phyloP scores from a whole-genome alignment of 1,140 invertebrate genomes.

The Cydia strobilella region DNA sequence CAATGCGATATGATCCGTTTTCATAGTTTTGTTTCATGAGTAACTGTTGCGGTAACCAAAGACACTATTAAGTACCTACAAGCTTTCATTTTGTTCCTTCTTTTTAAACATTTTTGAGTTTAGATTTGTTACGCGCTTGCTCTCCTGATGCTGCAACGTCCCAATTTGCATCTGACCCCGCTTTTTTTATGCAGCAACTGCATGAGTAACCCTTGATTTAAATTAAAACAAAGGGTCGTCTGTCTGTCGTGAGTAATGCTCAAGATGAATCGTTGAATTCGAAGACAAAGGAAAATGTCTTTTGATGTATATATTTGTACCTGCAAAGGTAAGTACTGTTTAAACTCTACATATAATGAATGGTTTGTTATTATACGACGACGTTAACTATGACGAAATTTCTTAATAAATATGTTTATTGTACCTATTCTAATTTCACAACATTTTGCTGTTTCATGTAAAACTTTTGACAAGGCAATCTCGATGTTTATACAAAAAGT shows the following conservation, averaged over 20 bases:
- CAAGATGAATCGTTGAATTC: conserved; percentile 27
- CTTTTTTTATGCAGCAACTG: conserved; percentile 20
- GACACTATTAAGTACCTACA: no score
- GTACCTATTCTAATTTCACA: background rate
- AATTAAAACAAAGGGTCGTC: conserved; percentile 32
- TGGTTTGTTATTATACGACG: background rate
- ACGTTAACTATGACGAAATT: background rate
- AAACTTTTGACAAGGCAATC: background rate
- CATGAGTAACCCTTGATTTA: conserved; percentile 31
- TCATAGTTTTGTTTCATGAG: no score
- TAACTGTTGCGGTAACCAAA: no score
- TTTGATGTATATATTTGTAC: background rate
- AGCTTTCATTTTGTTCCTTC: no score
- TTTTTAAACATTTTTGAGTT: background rate
- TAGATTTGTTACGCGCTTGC: background rate
- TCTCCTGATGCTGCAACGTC: background rate
- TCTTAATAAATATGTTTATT: background rate
- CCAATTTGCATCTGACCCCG: conserved; percentile 27
- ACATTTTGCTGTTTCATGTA: background rate
- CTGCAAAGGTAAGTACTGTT: background rate
- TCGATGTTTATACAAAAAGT: background rate
- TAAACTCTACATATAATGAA: background rate
- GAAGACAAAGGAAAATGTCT: conserved; percentile 27
- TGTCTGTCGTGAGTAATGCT: conserved; percentile 27
- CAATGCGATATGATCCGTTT: no score